Evolutionary conservation across 2,888 invertebrate species (phyloP).

Genomic region (Omphaloscelis lunosa): DNA sequence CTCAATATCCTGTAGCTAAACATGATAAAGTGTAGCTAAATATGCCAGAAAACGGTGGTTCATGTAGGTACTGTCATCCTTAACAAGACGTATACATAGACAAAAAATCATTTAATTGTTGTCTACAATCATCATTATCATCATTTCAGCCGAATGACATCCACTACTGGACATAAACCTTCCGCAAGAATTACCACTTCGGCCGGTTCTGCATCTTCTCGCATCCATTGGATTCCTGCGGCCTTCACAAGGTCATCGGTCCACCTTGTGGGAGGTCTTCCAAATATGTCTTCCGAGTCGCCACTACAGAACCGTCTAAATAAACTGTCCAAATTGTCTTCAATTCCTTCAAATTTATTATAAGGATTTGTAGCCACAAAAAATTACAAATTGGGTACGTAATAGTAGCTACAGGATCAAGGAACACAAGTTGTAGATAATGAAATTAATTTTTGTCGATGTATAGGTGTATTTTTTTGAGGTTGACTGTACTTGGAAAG

Average conservation of each 20-base stretch:
- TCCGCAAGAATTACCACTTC: neutral
- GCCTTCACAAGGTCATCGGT: too few species aligned
- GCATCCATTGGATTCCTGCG: too few species aligned
- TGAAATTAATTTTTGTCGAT: neutral
- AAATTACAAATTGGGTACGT: neutral
- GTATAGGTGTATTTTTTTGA: neutral
- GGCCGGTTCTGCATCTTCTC: neutral
- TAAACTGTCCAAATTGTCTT: neutral
- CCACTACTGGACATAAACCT: neutral
- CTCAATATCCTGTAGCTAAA: conserved; percentile 24
- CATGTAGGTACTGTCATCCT: neutral
- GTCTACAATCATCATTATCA: too few species aligned
- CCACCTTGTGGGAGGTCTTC: neutral
- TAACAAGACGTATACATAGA: neutral
- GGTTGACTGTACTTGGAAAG: neutral
- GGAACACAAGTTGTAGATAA: too few species aligned
- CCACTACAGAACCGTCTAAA: neutral
- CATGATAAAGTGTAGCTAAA: neutral
- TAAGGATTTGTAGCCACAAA: neutral
- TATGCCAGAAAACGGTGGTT: neutral
- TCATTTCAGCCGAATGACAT: neutral
- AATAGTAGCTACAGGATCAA: neutral
- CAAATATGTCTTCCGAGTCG: neutral
- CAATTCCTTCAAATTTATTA: neutral
- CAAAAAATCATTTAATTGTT: too few species aligned